Conservation (phyloP, 2,888 invertebrate genomes). For the Monoplex corrugatus region DNA sequence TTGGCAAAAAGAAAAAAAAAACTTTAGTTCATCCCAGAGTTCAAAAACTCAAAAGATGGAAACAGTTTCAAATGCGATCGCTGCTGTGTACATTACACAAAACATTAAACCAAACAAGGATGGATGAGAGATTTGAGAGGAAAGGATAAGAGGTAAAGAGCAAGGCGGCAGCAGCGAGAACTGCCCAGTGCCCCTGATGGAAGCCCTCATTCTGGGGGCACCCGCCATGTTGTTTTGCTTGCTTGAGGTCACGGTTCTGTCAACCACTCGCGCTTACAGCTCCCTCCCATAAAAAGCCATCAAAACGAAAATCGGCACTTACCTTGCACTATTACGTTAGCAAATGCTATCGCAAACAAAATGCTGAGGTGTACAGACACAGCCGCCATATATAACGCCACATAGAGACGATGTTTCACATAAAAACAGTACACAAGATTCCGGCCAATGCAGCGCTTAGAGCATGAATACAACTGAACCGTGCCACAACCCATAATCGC, state of each 20-base stretch:
- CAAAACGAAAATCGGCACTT: conserved; percentile 52
- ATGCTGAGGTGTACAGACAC: conserved; percentile 60
- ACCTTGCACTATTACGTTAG: conserved; percentile 55
- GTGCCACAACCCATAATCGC: conserved; percentile 49
- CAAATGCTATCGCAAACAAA: conserved; percentile 60
- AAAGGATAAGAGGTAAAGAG: conserved; percentile 12
- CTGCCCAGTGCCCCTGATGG: conserved; percentile 52
- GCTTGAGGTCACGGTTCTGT: conserved; percentile 57
- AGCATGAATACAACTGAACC: conserved; percentile 57
- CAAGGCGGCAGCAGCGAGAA: conserved; percentile 40
- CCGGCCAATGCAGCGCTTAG: conserved; percentile 54
- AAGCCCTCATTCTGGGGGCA: conserved; percentile 57
- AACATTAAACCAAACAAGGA: neutral
- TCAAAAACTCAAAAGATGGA: conserved; percentile 21
- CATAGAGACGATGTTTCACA: conserved; percentile 59
- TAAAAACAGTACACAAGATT: conserved; percentile 54
- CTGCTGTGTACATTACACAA: neutral
- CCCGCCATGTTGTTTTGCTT: conserved; percentile 62
- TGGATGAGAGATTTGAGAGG: conserved; percentile 3
- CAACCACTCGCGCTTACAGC: conserved; percentile 50
- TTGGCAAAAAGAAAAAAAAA: neutral
- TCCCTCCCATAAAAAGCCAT: conserved; percentile 45
- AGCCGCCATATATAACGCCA: conserved; percentile 61
- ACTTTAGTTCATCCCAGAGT: neutral
- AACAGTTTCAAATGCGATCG: neutral